phyloP scores from a whole-genome alignment of 2,113 vertebrate species.

The Hassar affinis region DNA sequence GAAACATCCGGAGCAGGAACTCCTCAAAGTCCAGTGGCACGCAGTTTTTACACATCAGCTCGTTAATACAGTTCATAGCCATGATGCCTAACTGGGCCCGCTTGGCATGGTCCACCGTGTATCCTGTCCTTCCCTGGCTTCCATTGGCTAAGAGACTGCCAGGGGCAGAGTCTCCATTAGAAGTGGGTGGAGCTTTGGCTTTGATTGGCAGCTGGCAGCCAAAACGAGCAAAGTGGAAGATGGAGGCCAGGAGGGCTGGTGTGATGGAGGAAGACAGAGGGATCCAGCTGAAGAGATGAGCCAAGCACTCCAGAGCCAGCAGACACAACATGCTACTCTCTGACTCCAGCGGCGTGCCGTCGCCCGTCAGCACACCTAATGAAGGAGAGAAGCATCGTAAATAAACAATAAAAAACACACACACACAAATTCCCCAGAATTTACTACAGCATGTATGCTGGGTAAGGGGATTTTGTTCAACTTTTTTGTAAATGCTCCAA shows the following conservation, averaged over 20 bases:
- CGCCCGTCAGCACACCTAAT: slow-evolving; percentile 33
- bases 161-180: slow-evolving; percentile 66
- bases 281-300: slow-evolving; percentile 99
- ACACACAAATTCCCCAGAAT: background rate
- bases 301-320: slow-evolving; percentile 92
- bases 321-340: slow-evolving; percentile 92
- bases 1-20: slow-evolving; percentile 96
- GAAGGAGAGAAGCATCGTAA: background rate
- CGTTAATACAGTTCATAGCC: slow-evolving; percentile 97
- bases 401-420: background rate
- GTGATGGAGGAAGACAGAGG: slow-evolving; percentile 95
- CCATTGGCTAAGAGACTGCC: slow-evolving; percentile 76
- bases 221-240: slow-evolving; percentile 96
- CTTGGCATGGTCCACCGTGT: slow-evolving; percentile 70
- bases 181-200: slow-evolving; percentile 67
- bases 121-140: slow-evolving; percentile 64
- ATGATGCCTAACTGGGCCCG: slow-evolving; percentile 87
- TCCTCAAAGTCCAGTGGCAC: slow-evolving; percentile 98
- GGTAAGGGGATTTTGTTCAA: background rate
- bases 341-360: slow-evolving; percentile 69
- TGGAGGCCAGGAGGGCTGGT: slow-evolving; percentile 91
- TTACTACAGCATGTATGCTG: background rate
- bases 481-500: background rate
- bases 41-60: slow-evolving; percentile 99
- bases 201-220: slow-evolving; percentile 87